A percentile compares a stretch with the other conserved stretches of the same genome.
These are phyloP conservation scores for Pseudococcus jackbeardsleyi DNA, from an alignment of 2,888 invertebrate species.

Conservation along the genomic window DNA sequence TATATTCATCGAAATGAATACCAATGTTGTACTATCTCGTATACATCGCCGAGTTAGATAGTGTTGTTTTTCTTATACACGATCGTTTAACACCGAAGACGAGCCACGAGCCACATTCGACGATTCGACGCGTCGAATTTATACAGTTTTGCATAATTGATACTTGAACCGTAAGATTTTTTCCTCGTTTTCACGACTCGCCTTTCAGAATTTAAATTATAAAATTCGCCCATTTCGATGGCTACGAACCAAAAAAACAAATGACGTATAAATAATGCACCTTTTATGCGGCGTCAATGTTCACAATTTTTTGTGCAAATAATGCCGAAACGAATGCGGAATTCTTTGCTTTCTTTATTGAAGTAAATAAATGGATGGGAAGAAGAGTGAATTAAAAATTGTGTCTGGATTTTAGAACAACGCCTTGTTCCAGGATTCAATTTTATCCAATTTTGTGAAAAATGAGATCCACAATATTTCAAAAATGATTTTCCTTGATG, in stretches of 20 bases:
- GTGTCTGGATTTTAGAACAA: too few relatives aligned
- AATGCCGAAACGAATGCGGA: too few relatives aligned
- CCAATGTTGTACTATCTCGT: not conserved
- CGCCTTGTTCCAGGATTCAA: too few relatives aligned
- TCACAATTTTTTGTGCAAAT: not conserved
- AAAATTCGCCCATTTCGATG: slow-evolving; percentile 3
- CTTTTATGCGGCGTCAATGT: not conserved
- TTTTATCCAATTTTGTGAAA: too few relatives aligned
- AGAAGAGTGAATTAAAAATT: too few relatives aligned
- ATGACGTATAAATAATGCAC: not conserved
- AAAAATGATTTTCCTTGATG: too few relatives aligned
- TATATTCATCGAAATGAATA: not conserved
- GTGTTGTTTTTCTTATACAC: not conserved
- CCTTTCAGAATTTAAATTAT: slow-evolving; percentile 12
- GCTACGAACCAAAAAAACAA: not conserved
- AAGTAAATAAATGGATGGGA: too few relatives aligned
- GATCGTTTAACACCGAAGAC: not conserved
- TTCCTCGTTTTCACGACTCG: slow-evolving; percentile 7
- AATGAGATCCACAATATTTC: too few relatives aligned
- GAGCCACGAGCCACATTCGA: not conserved
- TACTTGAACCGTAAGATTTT: slow-evolving; percentile 3
- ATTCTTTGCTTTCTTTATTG: too few relatives aligned
- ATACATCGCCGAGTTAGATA: not conserved
- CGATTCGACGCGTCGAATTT: slow-evolving; percentile 17
- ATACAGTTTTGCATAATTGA: slow-evolving; percentile 9